Evolutionary conservation across 2,113 vertebrate genomes (phyloP), one percentile per base, ranked within the genome.

Genomic region (Colius striatus): DNA sequence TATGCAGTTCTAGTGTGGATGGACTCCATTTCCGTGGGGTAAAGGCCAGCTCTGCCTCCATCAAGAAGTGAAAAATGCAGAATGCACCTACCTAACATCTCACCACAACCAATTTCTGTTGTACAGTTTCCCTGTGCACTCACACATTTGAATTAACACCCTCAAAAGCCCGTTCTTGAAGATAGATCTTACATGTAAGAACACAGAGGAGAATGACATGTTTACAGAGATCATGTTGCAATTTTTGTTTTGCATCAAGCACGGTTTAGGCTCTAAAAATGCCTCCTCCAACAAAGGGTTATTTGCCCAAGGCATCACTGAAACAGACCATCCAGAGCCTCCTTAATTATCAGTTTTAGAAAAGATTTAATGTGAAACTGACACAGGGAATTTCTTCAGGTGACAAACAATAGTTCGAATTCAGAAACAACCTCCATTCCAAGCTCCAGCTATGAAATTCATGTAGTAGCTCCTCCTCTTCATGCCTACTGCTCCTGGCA

Each of bases 201-300:
- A 32, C 23, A 29, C 4, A n/a, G 32, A 62, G 8, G n/a, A 51
- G 54, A 68, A 84, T 41, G 11, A 22, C 8, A 2, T 16, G 8
- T 32, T 50, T n/a, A 22, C 32, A 77, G 41, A 57, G 23, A 27
- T 61, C 58, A 32, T 10, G 5, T 5, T 58, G 38, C 32, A 53
- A 30, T 54, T 77, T 62, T 41, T 4, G 16, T 27, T 61, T 61
- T 26, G 20, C 6, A 45, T 10, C 34, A 66, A 26, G 41, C 0
- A 1, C 5, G 14, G 22, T 32, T 16, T 1, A 30, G 25, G 20
- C 16, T 54, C 25, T 16, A 38, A 26, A 82, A 77, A 30, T 1
- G 0, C 11, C 26, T 67, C 48, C 0, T 2, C 30, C 30, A 60
- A 25, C 1, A 3, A 61, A 30, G 6, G 8, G 9, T 55, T 71